Evolutionary conservation across 2,888 invertebrate species (phyloP), one percentile per base, ranked within the genome.

Genomic region (Cordylochernes scorpioides): DNA sequence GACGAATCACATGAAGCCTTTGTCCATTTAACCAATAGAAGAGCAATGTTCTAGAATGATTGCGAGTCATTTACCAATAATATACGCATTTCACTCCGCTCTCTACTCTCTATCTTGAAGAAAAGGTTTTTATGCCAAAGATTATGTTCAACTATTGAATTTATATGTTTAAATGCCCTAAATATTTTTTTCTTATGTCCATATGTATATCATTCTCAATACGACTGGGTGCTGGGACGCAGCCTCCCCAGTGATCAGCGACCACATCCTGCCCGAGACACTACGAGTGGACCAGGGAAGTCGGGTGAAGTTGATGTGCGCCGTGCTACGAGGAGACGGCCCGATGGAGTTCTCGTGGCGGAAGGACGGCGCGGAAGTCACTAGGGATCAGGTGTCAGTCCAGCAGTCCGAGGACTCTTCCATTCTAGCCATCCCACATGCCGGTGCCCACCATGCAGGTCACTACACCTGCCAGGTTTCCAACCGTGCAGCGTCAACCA

Each of bases 181-280:
- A n/a, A n/a, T n/a, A n/a, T n/a, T n/a, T n/a, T n/a, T n/a, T n/a
- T n/a, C n/a, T n/a, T n/a, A n/a, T n/a, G n/a, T n/a, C n/a, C n/a
- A n/a, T n/a, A n/a, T n/a, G n/a, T n/a, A n/a, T n/a, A n/a, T n/a
- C n/a, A n/a, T n/a, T n/a, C n/a, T n/a, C n/a, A n/a, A n/a, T n/a
- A n/a, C n/a, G n/a, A n/a, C n/a, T n/a, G n/a, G n/a, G n/a, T n/a
- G n/a, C n/a, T n/a, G n/a, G n/a, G n/a, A n/a, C 14, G 2, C 27
- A 22, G 25, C 29, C 9, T 30, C 39, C 13, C 39, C 39, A 12
- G 24, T 31, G 15, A 39, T 39, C 15, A 36, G 37, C 25, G 19
- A 17, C n/a, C 36, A 38, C 17, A 22, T 29, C 8, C 31, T 38
- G n/a, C 38, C 38, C 17, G 32, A 27, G 24, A 13, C 12, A 4